phyloP scores from a whole-genome alignment of 2,888 invertebrate species.

The Habrosyne pyritoides region DNA sequence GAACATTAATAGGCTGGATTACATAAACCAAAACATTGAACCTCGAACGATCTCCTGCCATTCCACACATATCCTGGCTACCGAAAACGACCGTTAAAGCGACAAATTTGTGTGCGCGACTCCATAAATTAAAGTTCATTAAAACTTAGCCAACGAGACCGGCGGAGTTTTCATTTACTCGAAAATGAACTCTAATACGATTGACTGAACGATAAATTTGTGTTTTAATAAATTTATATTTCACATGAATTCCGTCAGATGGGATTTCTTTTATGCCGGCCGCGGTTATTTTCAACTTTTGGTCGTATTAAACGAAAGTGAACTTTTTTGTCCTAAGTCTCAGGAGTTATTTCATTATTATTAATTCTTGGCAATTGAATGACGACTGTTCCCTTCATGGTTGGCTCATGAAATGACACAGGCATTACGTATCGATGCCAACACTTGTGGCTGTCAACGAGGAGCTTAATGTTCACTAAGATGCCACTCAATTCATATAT shows the following conservation, averaged over 20 bases:
- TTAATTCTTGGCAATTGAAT: conserved; percentile 9
- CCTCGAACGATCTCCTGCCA: conserved; percentile 43
- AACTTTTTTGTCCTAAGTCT: conserved; percentile 33
- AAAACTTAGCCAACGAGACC: conserved; percentile 57
- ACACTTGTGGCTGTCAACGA: conserved; percentile 46
- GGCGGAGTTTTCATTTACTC: conserved; percentile 47
- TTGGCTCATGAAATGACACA: conserved; percentile 29
- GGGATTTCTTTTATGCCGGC: conserved; percentile 52
- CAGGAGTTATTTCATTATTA: conserved; percentile 12
- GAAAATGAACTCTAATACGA: conserved; percentile 57
- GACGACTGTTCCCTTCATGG: conserved; percentile 24
- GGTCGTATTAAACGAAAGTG: conserved; percentile 49
- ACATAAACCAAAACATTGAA: conserved; percentile 63
- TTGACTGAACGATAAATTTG: conserved; percentile 38
- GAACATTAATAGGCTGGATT: conserved; percentile 61
- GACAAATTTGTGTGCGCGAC: conserved; percentile 66
- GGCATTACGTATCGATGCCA: conserved; percentile 39
- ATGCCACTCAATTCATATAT: conserved; percentile 27
- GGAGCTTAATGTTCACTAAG: conserved; percentile 45
- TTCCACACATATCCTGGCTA: conserved; percentile 54
- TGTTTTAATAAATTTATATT: conserved; percentile 48
- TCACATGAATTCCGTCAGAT: conserved; percentile 50
- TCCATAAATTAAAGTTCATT: conserved; percentile 75
- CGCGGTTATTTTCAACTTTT: conserved; percentile 56
- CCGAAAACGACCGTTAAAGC: conserved; percentile 64